A percentile compares a stretch with the other conserved stretches of the same genome.
Evolutionary conservation across 2,797 vertebrate species (phyloP).

Genomic region (Mionectes olivaceus): DNA sequence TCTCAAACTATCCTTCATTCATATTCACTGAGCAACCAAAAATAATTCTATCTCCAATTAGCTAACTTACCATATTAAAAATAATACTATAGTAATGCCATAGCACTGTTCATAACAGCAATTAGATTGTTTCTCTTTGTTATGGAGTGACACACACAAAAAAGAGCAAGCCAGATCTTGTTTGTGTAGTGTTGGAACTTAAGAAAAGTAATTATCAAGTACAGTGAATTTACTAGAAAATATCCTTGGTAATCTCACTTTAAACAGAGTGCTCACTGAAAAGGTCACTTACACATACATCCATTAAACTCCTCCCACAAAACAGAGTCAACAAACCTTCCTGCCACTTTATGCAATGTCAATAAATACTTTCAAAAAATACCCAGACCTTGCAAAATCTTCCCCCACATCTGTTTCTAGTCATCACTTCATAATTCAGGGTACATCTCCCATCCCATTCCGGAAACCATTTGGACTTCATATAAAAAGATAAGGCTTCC

Average conservation of each 20-base stretch:
- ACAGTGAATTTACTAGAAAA: not conserved
- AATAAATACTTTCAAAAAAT: constrained; percentile 27
- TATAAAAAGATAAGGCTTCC: not conserved
- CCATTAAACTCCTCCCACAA: not conserved
- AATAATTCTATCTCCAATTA: not conserved
- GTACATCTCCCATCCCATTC: not conserved
- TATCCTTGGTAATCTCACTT: not conserved
- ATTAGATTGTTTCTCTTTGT: not conserved
- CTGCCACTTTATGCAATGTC: not conserved
- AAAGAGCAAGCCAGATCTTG: not conserved
- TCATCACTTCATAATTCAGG: constrained; percentile 9
- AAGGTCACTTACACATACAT: not conserved
- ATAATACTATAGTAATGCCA: not conserved
- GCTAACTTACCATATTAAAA: not conserved
- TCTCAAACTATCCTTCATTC: not conserved
- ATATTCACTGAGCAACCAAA: not conserved
- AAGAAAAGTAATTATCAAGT: not conserved
- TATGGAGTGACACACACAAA: not conserved
- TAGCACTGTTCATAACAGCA: not conserved
- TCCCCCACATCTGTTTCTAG: not conserved
- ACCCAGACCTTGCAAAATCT: constrained; percentile 20
- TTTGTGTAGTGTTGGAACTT: not conserved
- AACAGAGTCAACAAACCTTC: not conserved
- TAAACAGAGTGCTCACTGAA: not conserved
- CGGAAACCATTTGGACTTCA: not conserved